A percentile compares a stretch with the other conserved stretches of the same genome.
These are phyloP conservation scores for Torymus aiolomorphi DNA, from an alignment of 2,888 invertebrate genomes.

Conservation along the genomic window DNA sequence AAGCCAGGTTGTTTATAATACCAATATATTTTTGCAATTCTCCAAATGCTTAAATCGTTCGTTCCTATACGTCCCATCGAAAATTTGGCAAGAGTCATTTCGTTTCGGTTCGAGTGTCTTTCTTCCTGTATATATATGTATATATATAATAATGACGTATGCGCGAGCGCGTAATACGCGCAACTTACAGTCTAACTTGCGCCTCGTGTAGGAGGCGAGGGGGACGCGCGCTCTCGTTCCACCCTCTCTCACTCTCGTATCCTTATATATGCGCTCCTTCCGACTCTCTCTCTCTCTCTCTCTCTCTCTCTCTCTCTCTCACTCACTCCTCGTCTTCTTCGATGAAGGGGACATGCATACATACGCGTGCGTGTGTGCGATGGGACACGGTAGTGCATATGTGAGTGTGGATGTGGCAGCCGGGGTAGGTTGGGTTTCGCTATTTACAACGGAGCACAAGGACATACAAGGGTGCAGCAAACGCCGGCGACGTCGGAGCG, in stretches of 20 bases:
- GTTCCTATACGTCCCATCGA: slow-evolving; percentile 57
- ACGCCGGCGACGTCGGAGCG: slow-evolving; percentile 1
- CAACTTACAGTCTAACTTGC: slow-evolving; percentile 32
- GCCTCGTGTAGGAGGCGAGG: neutral
- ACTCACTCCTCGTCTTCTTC: neutral
- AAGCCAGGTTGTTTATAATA: slow-evolving; percentile 70
- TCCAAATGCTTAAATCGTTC: slow-evolving; percentile 69
- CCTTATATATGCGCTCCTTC: neutral
- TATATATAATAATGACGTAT: slow-evolving; percentile 30
- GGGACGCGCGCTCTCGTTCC: neutral
- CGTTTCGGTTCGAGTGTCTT: slow-evolving; percentile 64
- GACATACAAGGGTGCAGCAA: slow-evolving; percentile 34
- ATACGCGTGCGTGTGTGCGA: neutral
- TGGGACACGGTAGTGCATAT: too few species aligned
- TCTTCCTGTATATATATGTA: neutral
- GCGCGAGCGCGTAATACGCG: slow-evolving; percentile 20
- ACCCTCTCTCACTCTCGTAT: neutral
- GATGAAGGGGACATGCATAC: slow-evolving; percentile 29
- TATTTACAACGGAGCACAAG: slow-evolving; percentile 45
- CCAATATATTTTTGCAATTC: slow-evolving; percentile 74
- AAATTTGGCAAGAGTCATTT: slow-evolving; percentile 70
- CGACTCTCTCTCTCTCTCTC: neutral
- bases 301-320: neutral
- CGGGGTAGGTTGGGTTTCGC: slow-evolving; percentile 29
- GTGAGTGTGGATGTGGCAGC: too few species aligned